Conservation (phyloP, 92 coral and sea anemone genomes). For the Blastomussa wellsi region DNA sequence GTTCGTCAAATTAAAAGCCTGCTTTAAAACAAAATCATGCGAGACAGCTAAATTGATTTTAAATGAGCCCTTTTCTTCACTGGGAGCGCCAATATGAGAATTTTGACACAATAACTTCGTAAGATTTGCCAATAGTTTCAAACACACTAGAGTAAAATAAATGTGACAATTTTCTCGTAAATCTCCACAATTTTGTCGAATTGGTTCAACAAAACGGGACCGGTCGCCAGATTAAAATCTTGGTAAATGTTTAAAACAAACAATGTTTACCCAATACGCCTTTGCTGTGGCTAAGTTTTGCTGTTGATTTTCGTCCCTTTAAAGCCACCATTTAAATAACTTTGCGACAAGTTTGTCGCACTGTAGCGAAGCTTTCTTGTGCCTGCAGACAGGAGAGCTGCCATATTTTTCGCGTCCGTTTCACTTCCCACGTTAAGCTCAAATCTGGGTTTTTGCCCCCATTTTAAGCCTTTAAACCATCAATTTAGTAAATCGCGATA, state of each 20-base stretch:
- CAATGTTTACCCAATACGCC: neutral
- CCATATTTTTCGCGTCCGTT: neutral
- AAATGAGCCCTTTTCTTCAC: neutral
- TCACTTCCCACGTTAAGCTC: neutral
- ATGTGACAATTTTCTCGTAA: slow-evolving; percentile 1
- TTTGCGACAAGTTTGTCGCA: neutral
- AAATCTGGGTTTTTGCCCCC: neutral
- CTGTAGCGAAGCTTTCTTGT: neutral
- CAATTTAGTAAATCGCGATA: slow-evolving; percentile 3
- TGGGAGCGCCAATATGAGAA: neutral
- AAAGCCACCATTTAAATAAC: neutral
- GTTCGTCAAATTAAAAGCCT: neutral
- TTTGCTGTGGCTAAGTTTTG: neutral
- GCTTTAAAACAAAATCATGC: neutral
- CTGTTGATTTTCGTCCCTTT: neutral
- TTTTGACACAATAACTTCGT: neutral
- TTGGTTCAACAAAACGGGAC: neutral
- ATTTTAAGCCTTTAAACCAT: neutral
- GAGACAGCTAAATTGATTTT: neutral
- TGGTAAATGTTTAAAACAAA: neutral
- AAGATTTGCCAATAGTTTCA: neutral
- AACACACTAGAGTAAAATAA: neutral
- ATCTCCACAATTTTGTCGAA: neutral
- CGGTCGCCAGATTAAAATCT: neutral
- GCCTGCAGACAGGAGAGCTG: neutral